Conservation (phyloP, 2,113 vertebrate species). For the Chloropsis hardwickii region DNA sequence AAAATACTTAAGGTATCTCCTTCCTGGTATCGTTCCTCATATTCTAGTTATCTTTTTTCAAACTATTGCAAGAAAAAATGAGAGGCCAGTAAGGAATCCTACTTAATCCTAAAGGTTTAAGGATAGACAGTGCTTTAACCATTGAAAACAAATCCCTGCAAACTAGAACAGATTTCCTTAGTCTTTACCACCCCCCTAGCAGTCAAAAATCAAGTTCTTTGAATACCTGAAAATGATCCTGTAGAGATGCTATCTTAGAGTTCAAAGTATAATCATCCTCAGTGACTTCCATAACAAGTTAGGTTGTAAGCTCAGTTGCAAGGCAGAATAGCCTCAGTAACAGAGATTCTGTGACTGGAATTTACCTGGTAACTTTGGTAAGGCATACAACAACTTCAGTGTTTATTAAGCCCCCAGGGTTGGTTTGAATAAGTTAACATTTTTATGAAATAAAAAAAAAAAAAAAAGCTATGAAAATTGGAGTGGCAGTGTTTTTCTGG, state of each 20-base stretch:
- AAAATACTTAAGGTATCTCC: background rate
- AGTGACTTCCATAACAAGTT: background rate
- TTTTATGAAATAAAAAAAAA: background rate
- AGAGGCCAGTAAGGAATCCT: background rate
- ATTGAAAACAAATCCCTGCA: background rate
- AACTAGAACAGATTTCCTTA: background rate
- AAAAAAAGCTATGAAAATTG: background rate
- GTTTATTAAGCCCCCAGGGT: background rate
- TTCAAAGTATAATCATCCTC: background rate
- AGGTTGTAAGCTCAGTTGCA: background rate
- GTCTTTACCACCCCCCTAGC: background rate
- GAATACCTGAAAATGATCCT: background rate
- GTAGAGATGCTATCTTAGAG: background rate
- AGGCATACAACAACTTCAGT: background rate
- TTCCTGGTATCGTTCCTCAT: background rate
- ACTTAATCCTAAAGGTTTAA: background rate
- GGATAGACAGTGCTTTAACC: background rate
- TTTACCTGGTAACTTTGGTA: background rate
- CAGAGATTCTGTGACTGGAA: background rate
- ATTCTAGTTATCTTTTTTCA: background rate
- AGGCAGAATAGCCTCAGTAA: background rate
- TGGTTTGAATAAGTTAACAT: background rate
- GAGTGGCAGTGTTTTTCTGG: background rate
- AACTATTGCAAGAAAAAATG: background rate
- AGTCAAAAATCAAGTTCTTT: background rate